These are phyloP conservation scores for Neostethus bicornis DNA, from an alignment of 2,797 vertebrate genomes.

Conservation along the genomic window DNA sequence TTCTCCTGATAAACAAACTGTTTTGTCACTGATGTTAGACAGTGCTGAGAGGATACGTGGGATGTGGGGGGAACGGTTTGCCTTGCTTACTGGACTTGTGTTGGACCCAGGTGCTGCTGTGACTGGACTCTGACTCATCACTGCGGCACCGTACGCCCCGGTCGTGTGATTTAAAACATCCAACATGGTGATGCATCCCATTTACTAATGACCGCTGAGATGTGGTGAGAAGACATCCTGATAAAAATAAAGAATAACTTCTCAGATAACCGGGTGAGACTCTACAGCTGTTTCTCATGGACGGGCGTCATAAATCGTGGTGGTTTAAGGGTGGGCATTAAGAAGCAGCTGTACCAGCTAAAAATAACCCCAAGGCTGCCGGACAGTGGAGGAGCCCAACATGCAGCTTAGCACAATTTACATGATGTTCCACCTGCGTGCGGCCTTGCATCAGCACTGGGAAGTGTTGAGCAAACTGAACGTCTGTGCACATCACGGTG, in stretches of 20 bases:
- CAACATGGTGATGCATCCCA: conserved; percentile 32
- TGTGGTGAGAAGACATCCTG: conserved; percentile 20
- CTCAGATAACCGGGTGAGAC: conserved; percentile 52
- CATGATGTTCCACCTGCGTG: conserved; percentile 69
- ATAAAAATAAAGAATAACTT: conserved; percentile 17
- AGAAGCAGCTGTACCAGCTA: conserved; percentile 77
- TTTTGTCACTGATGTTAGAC: conserved; percentile 28
- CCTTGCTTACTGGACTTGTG: conserved; percentile 59
- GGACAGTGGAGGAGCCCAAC: conserved; percentile 63
- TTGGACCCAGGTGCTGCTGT: conserved; percentile 57
- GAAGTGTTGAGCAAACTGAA: conserved; percentile 68
- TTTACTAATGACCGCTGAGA: conserved; percentile 43
- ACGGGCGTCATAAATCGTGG: conserved; percentile 69
- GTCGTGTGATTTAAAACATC: conserved; percentile 49
- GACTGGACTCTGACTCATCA: conserved; percentile 65
- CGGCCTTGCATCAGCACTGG: conserved; percentile 69
- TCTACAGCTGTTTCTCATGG: conserved; percentile 71
- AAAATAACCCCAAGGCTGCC: conserved; percentile 71
- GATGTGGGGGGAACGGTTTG: conserved; percentile 28
- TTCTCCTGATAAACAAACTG: conserved; percentile 32
- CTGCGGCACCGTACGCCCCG: conserved; percentile 48
- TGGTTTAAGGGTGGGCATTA: conserved; percentile 68
- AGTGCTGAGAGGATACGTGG: conserved; percentile 51
- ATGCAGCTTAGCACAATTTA: conserved; percentile 67
- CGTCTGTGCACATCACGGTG: conserved; percentile 51